phyloP scores from a whole-genome alignment of 2,888 invertebrate genomes.

The Zhuqinia jingwanae region DNA sequence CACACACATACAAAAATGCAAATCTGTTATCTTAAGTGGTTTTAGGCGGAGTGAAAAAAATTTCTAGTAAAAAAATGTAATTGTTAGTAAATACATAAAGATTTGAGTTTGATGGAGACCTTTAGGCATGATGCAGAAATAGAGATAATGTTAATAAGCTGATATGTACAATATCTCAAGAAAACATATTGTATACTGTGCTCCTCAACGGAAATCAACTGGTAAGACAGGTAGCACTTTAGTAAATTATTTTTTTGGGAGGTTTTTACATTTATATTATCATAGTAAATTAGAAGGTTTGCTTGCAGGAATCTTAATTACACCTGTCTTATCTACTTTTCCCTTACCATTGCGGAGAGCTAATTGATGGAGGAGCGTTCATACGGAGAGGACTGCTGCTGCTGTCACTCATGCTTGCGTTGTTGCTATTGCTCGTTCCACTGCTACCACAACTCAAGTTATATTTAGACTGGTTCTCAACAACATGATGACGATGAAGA shows the following conservation, averaged over 20 bases:
- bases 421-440: constrained; percentile 71
- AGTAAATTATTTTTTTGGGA: constrained; percentile 41
- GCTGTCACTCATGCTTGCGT: constrained; percentile 74
- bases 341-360: constrained; percentile 76
- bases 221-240: constrained; percentile 59
- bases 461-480: constrained; percentile 68
- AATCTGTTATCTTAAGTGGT: background rate
- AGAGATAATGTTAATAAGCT: constrained; percentile 15
- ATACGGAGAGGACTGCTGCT: constrained; percentile 66
- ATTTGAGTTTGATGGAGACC: background rate
- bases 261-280: constrained; percentile 54
- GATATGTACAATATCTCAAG: background rate
- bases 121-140: constrained; percentile 13
- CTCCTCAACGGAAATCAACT: constrained; percentile 50
- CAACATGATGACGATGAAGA: constrained; percentile 47
- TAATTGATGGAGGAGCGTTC: constrained; percentile 71
- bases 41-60: background rate
- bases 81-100: constrained; percentile 10
- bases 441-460: constrained; percentile 70
- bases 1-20: background rate
- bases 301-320: constrained; percentile 46
- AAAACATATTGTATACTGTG: background rate
- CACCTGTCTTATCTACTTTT: constrained; percentile 15
- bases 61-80: background rate
- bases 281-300: constrained; percentile 42